Evolutionary conservation across 37 sponge, comb jelly and placozoan species (phyloP).

Genomic region (Bolinopsis microptera): DNA sequence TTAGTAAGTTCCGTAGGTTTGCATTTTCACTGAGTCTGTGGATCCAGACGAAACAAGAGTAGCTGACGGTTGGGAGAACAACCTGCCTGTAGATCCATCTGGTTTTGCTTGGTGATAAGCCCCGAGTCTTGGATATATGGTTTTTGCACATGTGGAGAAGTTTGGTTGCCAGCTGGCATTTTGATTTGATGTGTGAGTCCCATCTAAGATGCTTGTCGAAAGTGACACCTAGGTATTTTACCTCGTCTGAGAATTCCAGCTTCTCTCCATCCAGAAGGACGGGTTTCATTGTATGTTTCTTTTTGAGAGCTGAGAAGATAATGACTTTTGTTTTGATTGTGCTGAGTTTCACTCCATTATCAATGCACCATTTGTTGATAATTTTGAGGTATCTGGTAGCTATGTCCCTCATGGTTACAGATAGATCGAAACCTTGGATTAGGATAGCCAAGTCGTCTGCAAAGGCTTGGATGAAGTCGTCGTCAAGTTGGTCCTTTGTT

Average conservation of each 20-base stretch:
- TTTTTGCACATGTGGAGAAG: background rate
- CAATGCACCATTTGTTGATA: background rate
- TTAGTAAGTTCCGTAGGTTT: background rate
- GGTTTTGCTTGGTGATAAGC: background rate
- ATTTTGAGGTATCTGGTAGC: background rate
- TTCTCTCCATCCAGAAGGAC: background rate
- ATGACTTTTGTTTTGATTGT: background rate
- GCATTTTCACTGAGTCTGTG: background rate
- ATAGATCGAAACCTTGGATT: background rate
- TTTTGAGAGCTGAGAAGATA: background rate
- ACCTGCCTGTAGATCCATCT: background rate
- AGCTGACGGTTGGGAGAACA: background rate
- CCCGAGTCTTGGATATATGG: background rate
- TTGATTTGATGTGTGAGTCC: background rate
- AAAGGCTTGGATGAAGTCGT: background rate
- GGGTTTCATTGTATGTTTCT: background rate
- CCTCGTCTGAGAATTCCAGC: background rate
- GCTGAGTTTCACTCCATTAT: background rate
- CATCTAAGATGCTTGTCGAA: background rate
- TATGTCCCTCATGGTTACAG: too few relatives aligned
- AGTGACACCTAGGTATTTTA: background rate
- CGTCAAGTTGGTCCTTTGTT: background rate
- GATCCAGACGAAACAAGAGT: background rate
- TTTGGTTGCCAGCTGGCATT: background rate
- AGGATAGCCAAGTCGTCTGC: background rate